Percentiles rank a stretch among this genome's conserved stretches.
These are phyloP conservation scores for Numida meleagris DNA, from an alignment of 2,113 vertebrate species.

Conservation along the genomic window DNA sequence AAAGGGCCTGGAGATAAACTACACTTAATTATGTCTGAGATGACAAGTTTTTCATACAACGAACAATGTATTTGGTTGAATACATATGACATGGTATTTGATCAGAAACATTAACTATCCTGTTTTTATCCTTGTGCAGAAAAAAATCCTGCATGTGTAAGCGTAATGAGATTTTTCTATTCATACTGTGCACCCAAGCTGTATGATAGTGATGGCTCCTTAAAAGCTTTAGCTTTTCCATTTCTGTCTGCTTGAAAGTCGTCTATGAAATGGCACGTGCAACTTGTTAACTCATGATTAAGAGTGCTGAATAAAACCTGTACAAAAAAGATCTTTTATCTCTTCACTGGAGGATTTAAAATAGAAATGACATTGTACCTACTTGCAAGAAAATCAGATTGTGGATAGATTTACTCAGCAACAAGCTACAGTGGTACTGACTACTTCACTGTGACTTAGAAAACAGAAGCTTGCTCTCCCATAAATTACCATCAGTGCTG, in stretches of 20 bases:
- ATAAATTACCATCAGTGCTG: neutral
- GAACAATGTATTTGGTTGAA: slow-evolving; percentile 30
- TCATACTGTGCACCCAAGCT: slow-evolving; percentile 19
- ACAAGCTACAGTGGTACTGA: neutral
- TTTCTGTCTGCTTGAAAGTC: neutral
- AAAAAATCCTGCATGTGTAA: neutral
- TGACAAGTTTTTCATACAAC: neutral
- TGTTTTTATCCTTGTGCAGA: neutral
- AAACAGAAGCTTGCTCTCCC: slow-evolving; percentile 14
- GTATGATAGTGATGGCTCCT: neutral
- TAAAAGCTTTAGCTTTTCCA: neutral
- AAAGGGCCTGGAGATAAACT: neutral
- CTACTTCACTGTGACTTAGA: neutral
- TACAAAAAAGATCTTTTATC: neutral
- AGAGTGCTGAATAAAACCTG: neutral
- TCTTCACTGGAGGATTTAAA: neutral
- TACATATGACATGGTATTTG: slow-evolving; percentile 2
- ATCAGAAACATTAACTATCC: slow-evolving; percentile 53
- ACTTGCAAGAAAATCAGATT: neutral
- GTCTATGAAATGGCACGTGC: neutral
- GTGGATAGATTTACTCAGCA: neutral
- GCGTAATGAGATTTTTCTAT: slow-evolving; percentile 36
- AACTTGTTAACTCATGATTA: neutral
- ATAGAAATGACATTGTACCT: neutral
- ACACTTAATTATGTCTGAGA: neutral